Evolutionary conservation across 2,113 vertebrate species (phyloP).

Genomic region (Irena cyanogastra): DNA sequence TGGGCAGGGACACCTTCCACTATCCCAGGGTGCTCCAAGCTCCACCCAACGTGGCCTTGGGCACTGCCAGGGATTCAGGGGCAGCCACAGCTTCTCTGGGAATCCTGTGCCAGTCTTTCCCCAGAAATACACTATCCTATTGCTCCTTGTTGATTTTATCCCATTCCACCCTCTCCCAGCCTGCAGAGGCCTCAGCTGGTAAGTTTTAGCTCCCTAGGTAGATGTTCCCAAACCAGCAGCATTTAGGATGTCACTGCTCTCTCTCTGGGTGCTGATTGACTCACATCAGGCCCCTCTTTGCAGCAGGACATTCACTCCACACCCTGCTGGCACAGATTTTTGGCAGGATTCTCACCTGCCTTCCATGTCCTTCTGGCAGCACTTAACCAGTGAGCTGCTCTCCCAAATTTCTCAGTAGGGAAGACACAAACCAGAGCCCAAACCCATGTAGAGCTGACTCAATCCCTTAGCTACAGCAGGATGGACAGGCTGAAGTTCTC

Average conservation of each 20-base stretch:
- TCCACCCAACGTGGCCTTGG: fast-evolving
- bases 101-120: fast-evolving
- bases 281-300: neutral
- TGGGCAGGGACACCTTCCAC: neutral
- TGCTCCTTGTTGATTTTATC: neutral
- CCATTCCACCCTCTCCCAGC: neutral
- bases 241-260: neutral
- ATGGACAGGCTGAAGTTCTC: neutral
- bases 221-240: neutral
- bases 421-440: neutral
- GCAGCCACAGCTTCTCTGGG: neutral
- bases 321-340: neutral
- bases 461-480: neutral
- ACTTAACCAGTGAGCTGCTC: neutral
- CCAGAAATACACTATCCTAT: neutral
- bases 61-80: neutral
- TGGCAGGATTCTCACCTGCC: neutral
- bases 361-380: neutral
- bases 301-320: neutral
- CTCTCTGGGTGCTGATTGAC: too few species aligned
- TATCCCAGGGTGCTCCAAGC: fast-evolving
- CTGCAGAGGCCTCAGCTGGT: neutral
- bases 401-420: neutral
- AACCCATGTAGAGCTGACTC: neutral
- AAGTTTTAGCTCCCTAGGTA: neutral